Conservation (phyloP, 1,140 invertebrate species). For the Xylocopa sonorina region DNA sequence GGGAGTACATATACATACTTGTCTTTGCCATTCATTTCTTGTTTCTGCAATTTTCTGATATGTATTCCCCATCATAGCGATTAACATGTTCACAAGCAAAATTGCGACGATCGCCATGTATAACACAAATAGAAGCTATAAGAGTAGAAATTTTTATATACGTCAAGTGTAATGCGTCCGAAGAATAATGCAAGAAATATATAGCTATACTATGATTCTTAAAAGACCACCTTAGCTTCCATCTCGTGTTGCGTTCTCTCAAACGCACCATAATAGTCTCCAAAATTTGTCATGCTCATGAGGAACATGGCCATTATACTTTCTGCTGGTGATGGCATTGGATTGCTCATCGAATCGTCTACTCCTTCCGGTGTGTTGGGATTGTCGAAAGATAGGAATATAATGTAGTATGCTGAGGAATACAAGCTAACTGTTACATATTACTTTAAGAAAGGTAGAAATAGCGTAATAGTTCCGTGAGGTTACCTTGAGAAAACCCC, state of each 20-base stretch:
- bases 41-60: constrained; percentile 99
- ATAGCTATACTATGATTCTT: neutral
- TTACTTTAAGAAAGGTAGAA: no score
- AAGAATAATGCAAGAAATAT: no score
- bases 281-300: constrained; percentile 98
- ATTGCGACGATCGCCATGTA: constrained; percentile 98
- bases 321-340: constrained; percentile 94
- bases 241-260: constrained; percentile 93
- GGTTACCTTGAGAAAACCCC: constrained; percentile 99
- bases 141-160: neutral
- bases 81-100: constrained; percentile 98
- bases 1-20: constrained; percentile 84
- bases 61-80: constrained; percentile 99
- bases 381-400: constrained; percentile 94
- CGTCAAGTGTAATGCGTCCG: neutral
- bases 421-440: no score
- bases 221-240: constrained; percentile 89
- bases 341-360: constrained; percentile 88
- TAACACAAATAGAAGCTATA: constrained; percentile 93
- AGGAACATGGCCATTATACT: constrained; percentile 98
- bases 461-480: no score
- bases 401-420: constrained; percentile 93
- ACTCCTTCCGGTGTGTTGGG: constrained; percentile 88
- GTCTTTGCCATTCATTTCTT: constrained; percentile 98
- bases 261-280: constrained; percentile 95